A percentile compares a stretch with the other conserved stretches of the same genome.
These are phyloP conservation scores for Berghia stephanieae DNA, from an alignment of 1,140 invertebrate species.

Conservation along the genomic window DNA sequence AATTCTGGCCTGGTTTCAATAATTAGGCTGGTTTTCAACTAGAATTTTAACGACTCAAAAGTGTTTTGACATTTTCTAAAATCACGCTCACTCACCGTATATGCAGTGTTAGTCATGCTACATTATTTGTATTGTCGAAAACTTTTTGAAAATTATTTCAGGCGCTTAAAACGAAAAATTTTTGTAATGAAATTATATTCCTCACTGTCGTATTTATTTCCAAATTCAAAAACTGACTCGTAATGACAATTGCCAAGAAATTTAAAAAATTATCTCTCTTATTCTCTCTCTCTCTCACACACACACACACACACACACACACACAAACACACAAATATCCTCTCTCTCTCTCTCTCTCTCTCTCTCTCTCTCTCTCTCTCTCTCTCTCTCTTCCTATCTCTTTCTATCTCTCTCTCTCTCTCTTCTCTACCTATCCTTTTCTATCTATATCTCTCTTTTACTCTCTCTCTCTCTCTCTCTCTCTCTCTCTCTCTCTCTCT, in stretches of 20 bases:
- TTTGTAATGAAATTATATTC: too few relatives aligned
- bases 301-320: slow-evolving; percentile 8
- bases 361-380: background rate
- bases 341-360: background rate
- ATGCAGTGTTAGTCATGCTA: background rate
- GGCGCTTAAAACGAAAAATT: too few relatives aligned
- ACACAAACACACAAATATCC: background rate
- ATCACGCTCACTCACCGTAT: background rate
- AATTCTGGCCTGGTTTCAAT: background rate
- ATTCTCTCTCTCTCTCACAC: background rate
- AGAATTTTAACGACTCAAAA: background rate
- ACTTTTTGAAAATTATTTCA: too few relatives aligned
- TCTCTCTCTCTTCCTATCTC: background rate
- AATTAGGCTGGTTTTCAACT: background rate
- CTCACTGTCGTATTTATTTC: too few relatives aligned
- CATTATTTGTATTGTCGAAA: too few relatives aligned
- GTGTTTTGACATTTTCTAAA: background rate
- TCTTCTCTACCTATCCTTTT: background rate
- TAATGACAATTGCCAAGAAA: background rate
- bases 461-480: background rate
- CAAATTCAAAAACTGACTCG: too few relatives aligned
- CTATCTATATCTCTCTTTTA: too few relatives aligned
- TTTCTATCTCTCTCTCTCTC: background rate
- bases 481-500: slow-evolving; percentile 16
- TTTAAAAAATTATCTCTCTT: background rate